These are phyloP conservation scores for Myotis vivesi DNA, from an alignment of 2,797 vertebrate genomes.

Conservation along the genomic window DNA sequence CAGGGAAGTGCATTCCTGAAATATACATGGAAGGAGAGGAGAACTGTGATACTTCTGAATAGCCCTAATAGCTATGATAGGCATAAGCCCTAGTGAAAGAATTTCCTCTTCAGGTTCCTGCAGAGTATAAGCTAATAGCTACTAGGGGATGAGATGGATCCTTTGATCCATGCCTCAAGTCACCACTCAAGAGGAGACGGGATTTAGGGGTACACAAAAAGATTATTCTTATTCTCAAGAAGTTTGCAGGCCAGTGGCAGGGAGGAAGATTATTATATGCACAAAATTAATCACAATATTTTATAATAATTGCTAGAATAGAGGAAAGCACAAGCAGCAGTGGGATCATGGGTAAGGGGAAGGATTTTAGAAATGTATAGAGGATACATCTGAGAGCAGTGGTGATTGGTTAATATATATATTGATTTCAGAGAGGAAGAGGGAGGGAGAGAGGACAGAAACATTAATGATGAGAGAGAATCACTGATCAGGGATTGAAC, in stretches of 20 bases:
- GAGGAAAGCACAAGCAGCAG: background rate
- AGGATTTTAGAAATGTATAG: background rate
- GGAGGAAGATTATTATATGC: background rate
- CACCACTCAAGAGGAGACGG: background rate
- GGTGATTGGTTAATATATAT: background rate
- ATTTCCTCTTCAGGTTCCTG: background rate
- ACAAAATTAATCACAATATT: background rate
- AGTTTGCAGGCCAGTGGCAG: background rate
- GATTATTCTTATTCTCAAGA: background rate
- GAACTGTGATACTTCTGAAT: background rate
- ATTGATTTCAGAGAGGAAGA: no score
- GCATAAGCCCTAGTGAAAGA: background rate
- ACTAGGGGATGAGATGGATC: background rate
- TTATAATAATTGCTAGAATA: background rate
- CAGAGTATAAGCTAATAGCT: background rate
- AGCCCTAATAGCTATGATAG: background rate
- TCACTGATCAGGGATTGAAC: no score
- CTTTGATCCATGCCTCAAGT: background rate
- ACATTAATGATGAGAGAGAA: no score
- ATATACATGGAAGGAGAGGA: background rate
- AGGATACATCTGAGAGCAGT: background rate
- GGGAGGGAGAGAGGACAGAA: no score
- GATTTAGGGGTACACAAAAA: background rate
- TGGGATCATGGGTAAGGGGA: background rate
- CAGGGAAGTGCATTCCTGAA: background rate